Base-by-base conservation (phyloP, 2,888 invertebrate species). In the Trachelus stipa region DNA sequence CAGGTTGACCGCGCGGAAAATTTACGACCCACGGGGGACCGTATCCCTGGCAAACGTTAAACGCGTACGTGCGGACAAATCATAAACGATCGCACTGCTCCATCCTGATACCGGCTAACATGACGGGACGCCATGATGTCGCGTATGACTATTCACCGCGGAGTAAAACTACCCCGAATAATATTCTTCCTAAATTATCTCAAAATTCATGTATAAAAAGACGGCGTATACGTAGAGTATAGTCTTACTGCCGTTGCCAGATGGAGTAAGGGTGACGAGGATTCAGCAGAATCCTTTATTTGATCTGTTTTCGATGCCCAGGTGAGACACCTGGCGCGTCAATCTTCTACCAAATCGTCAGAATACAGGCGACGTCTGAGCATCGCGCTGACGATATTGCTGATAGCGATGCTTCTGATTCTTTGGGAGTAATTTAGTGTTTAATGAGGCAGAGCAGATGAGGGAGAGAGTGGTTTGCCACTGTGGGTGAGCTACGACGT, bases 121-220 rank as follows among this genome's bases (percentile, higher is more conserved):
- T 75, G 74, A 74, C 78, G 76, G 79, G 77, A 79, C 77, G 75
- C 71, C 76, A 77, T 1, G 56, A 71, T 12, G 71, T 71, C 33
- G 30, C 71, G 71, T 71, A 71, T 40, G 56, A 31, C 33, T 73
- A 77, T 77, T 76, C 77, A 79, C 68, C 77, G 40, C 77, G 71
- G 77, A 79, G 82, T 80, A 9, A 81, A 86, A 84, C 85, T 83
- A 81, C 83, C 82, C 83, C 82, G 83, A 81, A 80, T 81, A 81
- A 83, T 84, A 82, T 84, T 79, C 83, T 76, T 79, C 84, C 82
- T 84, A 85, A 87, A 86, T 87, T 85, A 84, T 79, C 40, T 81
- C 75, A 76, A 81, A 76, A 23, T 30, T 30, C 74, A 23, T 23
- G 1, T 11, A 35, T 56, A 23, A 2, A 56, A 0, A 23, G 9